phyloP scores from a whole-genome alignment of 2,797 vertebrate species.

The Neopelma chrysocephalum region DNA sequence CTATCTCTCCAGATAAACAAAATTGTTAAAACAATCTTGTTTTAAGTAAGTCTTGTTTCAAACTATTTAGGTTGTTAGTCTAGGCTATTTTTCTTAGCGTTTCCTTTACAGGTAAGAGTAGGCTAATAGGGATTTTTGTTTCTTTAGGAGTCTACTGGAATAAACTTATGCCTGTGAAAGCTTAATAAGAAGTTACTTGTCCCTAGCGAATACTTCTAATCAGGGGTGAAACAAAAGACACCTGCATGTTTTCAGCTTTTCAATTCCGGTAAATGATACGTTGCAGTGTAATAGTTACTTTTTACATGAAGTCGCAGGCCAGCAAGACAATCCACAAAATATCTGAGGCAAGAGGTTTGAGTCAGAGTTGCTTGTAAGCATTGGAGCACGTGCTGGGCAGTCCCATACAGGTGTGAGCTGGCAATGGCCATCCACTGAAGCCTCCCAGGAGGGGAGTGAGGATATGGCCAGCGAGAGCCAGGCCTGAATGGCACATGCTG shows the following conservation, averaged over 20 bases:
- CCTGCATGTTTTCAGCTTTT: background rate
- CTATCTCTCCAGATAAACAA: background rate
- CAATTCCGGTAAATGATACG: background rate
- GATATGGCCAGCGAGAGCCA: background rate
- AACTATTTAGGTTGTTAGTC: background rate
- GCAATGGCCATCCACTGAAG: background rate
- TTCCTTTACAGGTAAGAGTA: background rate
- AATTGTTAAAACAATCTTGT: background rate
- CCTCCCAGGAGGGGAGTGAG: background rate
- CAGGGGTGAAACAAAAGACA: background rate
- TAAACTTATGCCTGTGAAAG: background rate
- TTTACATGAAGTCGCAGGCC: background rate
- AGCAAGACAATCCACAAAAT: background rate
- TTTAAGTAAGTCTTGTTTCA: background rate
- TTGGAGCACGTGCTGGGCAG: fast-evolving
- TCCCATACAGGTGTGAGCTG: background rate
- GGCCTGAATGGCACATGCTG: background rate
- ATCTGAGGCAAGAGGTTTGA: background rate
- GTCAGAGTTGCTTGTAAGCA: background rate
- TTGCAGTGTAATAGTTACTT: background rate
- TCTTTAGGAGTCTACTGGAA: background rate
- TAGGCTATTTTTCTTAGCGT: background rate
- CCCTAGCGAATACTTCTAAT: background rate
- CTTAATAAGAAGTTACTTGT: background rate
- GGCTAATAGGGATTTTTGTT: background rate